Percentiles rank a stretch among this genome's conserved stretches.
phyloP scores from a whole-genome alignment of 2,113 vertebrate genomes.

The Excalfactoria chinensis region DNA sequence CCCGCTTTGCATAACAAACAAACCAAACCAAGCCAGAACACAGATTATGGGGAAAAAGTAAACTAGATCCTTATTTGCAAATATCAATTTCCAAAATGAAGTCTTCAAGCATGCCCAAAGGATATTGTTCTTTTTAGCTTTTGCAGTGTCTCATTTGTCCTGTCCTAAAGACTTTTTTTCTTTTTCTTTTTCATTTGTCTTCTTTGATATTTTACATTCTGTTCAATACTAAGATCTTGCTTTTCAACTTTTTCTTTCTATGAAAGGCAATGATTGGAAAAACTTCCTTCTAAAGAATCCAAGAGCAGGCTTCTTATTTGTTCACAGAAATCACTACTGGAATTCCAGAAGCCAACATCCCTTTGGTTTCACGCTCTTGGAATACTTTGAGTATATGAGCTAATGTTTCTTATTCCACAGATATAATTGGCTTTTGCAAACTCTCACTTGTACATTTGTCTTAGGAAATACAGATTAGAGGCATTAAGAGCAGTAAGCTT shows the following conservation, averaged over 20 bases:
- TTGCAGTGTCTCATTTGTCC: neutral
- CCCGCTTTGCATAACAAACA: neutral
- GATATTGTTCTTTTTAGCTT: neutral
- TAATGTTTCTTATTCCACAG: neutral
- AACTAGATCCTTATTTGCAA: neutral
- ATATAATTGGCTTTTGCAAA: neutral
- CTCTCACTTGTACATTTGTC: neutral
- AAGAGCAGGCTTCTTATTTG: neutral
- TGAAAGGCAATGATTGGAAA: neutral
- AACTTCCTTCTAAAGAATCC: neutral
- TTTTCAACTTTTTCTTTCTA: neutral
- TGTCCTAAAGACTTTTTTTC: neutral
- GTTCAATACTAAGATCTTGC: neutral
- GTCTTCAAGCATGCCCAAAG: neutral
- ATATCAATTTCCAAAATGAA: conserved; percentile 15
- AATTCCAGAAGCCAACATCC: neutral
- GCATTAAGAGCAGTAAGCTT: neutral
- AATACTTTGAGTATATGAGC: neutral
- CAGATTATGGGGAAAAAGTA: neutral
- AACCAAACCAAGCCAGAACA: neutral
- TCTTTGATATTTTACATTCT: neutral
- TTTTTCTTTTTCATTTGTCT: neutral
- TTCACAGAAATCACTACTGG: neutral
- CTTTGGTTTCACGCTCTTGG: neutral
- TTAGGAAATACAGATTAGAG: neutral